Evolutionary conservation across 2,888 invertebrate genomes (phyloP).

Genomic region (Subacronicta megacephala): DNA sequence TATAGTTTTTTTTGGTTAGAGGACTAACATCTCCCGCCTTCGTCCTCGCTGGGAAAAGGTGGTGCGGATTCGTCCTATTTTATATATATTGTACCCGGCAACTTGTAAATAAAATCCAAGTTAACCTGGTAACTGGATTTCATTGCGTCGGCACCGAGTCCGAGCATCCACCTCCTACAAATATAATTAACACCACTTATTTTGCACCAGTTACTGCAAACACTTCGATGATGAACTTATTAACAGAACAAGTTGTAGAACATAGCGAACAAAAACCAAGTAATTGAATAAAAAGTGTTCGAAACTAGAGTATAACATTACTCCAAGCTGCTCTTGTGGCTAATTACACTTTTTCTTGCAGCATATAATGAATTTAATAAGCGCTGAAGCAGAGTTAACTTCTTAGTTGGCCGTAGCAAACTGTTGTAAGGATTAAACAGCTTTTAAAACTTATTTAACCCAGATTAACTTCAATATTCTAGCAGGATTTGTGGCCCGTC

Average conservation of each 20-base stretch:
- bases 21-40: too few relatives aligned
- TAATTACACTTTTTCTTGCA: constrained; percentile 68
- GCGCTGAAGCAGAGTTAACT: constrained; percentile 60
- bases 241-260: constrained; percentile 36
- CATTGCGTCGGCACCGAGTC: too few relatives aligned
- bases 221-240: constrained; percentile 36
- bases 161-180: too few relatives aligned
- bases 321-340: constrained; percentile 55
- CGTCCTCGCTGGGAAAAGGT: too few relatives aligned
- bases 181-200: too few relatives aligned
- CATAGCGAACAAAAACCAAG: constrained; percentile 36
- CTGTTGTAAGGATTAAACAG: constrained; percentile 62
- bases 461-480: constrained; percentile 59
- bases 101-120: too few relatives aligned
- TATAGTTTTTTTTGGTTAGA: too few relatives aligned
- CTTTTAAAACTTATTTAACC: constrained; percentile 63
- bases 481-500: constrained; percentile 37
- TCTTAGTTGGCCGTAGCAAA: constrained; percentile 58
- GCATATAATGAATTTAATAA: constrained; percentile 68
- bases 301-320: constrained; percentile 57
- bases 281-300: constrained; percentile 45
- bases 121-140: too few relatives aligned
- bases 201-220: constrained; percentile 1
- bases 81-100: too few relatives aligned
- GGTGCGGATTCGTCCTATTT: too few relatives aligned